A percentile compares a stretch with the other conserved stretches of the same genome.
Evolutionary conservation across 1,140 invertebrate genomes (phyloP).

Genomic region (Drosophila virilis): DNA sequence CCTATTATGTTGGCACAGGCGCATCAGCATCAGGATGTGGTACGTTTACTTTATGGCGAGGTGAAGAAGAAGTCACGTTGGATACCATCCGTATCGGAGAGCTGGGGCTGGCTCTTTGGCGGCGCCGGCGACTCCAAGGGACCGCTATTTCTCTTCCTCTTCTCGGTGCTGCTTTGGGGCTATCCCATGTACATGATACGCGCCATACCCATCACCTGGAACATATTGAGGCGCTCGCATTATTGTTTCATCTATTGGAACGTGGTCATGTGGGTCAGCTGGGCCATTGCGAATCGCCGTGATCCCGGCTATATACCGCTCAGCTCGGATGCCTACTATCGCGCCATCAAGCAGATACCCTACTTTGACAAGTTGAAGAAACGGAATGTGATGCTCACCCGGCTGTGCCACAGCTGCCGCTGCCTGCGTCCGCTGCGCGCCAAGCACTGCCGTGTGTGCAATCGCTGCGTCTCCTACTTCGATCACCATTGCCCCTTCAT

Average conservation of each 20-base stretch:
- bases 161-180: constrained; percentile 94
- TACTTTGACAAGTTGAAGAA: constrained; percentile 96
- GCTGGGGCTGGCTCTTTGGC: constrained; percentile 95
- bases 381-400: constrained; percentile 92
- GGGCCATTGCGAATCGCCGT: constrained; percentile 94
- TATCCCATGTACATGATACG: constrained; percentile 96
- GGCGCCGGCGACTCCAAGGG: constrained; percentile 95
- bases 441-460: constrained; percentile 96
- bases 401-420: constrained; percentile 95
- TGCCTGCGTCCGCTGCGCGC: constrained; percentile 93
- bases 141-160: constrained; percentile 92
- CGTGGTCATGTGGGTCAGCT: constrained; percentile 95
- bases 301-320: constrained; percentile 95
- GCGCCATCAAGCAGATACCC: constrained; percentile 94
- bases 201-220: constrained; percentile 95
- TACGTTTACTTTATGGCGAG: constrained; percentile 91
- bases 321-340: constrained; percentile 94
- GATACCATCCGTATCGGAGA: constrained; percentile 93
- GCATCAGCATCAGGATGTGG: constrained; percentile 93
- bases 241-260: constrained; percentile 96
- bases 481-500: constrained; percentile 98
- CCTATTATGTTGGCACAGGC: constrained; percentile 94
- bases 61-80: constrained; percentile 92
- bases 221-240: constrained; percentile 92
- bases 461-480: constrained; percentile 95